A percentile compares a stretch with the other conserved stretches of the same genome.
Evolutionary conservation across 2,113 vertebrate genomes (phyloP).

Genomic region (Trematocara stigmaticum): DNA sequence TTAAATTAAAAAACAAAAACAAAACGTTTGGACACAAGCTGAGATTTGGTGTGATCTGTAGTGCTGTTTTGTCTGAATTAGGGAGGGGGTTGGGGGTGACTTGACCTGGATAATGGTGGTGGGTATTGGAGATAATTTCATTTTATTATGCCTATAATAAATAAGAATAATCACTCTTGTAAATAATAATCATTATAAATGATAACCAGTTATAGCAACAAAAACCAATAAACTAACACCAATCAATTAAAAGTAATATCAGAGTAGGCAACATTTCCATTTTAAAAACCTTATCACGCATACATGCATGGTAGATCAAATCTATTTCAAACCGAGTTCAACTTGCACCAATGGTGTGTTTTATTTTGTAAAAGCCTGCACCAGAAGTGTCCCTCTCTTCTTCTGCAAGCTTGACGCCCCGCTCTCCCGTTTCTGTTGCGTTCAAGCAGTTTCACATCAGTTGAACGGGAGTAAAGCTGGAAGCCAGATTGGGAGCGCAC

Average conservation of each 20-base stretch:
- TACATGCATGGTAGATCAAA: not conserved
- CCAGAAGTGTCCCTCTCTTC: not conserved
- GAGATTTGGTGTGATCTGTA: not conserved
- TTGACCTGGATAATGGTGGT: not conserved
- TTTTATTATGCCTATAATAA: too few species aligned
- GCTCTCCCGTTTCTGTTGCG: not conserved
- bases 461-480: not conserved
- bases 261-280: not conserved
- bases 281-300: not conserved
- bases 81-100: not conserved
- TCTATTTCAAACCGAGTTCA: not conserved
- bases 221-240: not conserved
- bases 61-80: not conserved
- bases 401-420: not conserved
- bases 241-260: not conserved
- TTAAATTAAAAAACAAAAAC: not conserved
- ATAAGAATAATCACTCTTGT: not conserved
- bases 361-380: slow-evolving; percentile 2
- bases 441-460: slow-evolving; percentile 17
- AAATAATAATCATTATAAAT: not conserved
- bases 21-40: not conserved
- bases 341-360: not conserved
- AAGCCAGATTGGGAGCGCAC: not conserved
- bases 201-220: not conserved
- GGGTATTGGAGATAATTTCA: not conserved